A percentile compares a stretch with the other conserved stretches of the same genome.
Evolutionary conservation across 2,797 vertebrate species (phyloP).

Genomic region (Premnoplex brunnescens): DNA sequence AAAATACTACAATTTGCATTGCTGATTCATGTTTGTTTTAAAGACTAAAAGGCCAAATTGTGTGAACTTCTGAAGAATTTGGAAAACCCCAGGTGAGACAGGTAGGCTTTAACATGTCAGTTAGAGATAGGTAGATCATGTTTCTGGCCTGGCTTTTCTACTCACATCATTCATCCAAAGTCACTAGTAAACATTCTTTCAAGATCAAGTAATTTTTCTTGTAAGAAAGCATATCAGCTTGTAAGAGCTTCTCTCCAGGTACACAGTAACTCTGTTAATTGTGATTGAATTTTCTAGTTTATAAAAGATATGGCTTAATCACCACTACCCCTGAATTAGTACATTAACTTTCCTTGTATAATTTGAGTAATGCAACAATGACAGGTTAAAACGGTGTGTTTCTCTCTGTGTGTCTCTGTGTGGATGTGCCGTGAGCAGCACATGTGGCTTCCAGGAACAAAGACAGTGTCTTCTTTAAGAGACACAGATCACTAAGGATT

Average conservation of each 20-base stretch:
- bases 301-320: background rate
- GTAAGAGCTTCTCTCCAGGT: background rate
- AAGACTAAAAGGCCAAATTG: background rate
- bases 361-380: background rate
- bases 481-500: background rate
- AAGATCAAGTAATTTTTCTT: background rate
- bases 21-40: background rate
- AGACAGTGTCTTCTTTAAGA: background rate
- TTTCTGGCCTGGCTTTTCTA: background rate
- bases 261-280: background rate
- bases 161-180: background rate
- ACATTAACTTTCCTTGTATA: background rate
- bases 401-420: background rate
- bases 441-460: background rate
- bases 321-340: background rate
- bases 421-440: background rate
- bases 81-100: background rate
- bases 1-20: background rate
- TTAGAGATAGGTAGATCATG: background rate
- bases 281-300: background rate
- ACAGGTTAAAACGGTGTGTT: background rate
- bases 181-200: background rate
- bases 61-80: background rate
- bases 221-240: background rate
- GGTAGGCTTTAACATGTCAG: background rate